phyloP scores from a whole-genome alignment of 2,113 vertebrate genomes.

The Cinclus cinclus region DNA sequence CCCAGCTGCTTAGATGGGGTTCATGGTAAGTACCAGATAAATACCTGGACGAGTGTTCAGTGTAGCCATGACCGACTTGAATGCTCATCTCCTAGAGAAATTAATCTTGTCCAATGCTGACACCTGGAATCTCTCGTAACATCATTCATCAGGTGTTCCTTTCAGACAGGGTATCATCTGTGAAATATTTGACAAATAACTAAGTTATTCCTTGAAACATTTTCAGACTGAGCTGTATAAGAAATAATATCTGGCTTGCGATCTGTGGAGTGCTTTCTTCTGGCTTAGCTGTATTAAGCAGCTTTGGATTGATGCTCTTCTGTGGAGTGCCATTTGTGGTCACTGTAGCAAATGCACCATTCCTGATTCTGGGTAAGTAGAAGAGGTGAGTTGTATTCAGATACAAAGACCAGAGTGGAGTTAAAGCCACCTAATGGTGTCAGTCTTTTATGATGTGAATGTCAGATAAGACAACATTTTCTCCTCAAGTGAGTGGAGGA shows the following conservation, averaged over 20 bases:
- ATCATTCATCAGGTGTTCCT: neutral
- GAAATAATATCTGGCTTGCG: slow-evolving; percentile 55
- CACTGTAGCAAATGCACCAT: slow-evolving; percentile 82
- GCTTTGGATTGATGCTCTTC: slow-evolving; percentile 82
- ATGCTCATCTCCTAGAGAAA: neutral
- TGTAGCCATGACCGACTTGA: neutral
- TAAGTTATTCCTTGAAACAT: neutral
- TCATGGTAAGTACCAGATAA: neutral
- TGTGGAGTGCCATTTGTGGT: slow-evolving; percentile 79
- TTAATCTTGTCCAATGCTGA: neutral
- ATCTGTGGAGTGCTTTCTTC: slow-evolving; percentile 76
- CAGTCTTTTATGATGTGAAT: neutral
- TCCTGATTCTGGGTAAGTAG: slow-evolving; percentile 86
- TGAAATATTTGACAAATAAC: neutral
- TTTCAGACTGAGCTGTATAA: slow-evolving; percentile 73
- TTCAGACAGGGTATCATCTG: neutral
- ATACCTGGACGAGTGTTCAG: neutral
- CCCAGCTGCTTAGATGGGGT: neutral
- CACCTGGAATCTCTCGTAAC: neutral
- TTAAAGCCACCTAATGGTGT: neutral
- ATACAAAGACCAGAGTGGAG: neutral
- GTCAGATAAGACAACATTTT: neutral
- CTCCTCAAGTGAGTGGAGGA: neutral
- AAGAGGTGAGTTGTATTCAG: neutral
- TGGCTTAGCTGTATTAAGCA: slow-evolving; percentile 79